Base-by-base conservation (phyloP, 1,140 invertebrate genomes). In the Prorops nasuta region DNA sequence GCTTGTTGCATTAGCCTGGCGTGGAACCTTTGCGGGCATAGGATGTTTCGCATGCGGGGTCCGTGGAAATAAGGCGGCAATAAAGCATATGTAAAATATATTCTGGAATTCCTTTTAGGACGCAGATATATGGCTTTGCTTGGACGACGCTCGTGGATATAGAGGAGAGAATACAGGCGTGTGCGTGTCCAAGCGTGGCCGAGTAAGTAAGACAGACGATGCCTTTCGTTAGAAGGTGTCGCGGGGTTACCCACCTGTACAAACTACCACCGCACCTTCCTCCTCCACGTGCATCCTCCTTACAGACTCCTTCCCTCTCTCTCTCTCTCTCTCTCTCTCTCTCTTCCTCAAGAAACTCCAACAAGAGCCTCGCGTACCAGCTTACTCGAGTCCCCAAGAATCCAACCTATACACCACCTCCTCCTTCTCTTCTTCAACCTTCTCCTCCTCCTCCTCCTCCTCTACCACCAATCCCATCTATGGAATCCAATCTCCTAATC, bases 41-140 rank as follows among this genome's bases (percentile, higher is more conserved):
- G n/a, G n/a, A n/a, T n/a, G n/a, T n/a, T 10, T 4, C 24, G 24
- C 24, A 28, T 28, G 24, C 24, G 24, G 4, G 10, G 10, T 6
- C 24, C 24, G 24, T 69, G 71, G 60, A 73, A 74, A 76, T 75
- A 74, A 76, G 67, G 68, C 68, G 66, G 73, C 74, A 74, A 76
- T 77, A 77, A 76, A 77, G 68, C 74, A 77, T 76, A 76, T 74
- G 74, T 77, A 77, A 77, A 77, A 76, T 77, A 76, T 77, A 75
- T 76, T 77, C 73, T 74, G 74, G 72, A 76, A 76, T 76, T 77
- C 74, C 72, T 77, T 76, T 77, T 74, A 70, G 66, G 72, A 76
- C 72, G 68, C 64, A 71, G 74, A 77, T 76, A 76, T 74, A 77
- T 72, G 71, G 71, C n/a, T n/a, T n/a, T n/a, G n/a, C n/a, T n/a